Conservation (phyloP, 2,113 vertebrate species). For the Erpornis zantholeuca region DNA sequence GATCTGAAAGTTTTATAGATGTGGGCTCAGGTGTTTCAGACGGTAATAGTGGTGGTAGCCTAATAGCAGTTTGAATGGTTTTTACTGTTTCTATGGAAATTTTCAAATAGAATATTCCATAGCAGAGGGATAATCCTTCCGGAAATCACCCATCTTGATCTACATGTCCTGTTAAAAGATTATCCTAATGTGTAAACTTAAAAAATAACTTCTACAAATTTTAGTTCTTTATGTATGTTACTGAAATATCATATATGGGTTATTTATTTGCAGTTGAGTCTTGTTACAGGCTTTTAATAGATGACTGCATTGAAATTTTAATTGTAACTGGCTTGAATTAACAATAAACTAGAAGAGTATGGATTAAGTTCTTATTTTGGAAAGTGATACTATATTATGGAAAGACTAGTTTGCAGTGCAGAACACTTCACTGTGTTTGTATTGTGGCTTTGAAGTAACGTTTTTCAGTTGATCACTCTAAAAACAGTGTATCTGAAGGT, state of each 20-base stretch:
- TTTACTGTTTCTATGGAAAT: not conserved
- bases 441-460: not conserved
- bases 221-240: not conserved
- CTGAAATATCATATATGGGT: not conserved
- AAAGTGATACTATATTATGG: not conserved
- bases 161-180: not conserved
- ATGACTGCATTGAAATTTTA: not conserved
- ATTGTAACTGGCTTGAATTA: not conserved
- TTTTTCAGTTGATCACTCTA: not conserved
- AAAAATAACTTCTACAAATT: not conserved
- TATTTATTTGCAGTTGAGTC: not conserved
- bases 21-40: not conserved
- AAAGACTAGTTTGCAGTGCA: not conserved
- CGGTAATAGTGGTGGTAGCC: not conserved
- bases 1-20: not conserved
- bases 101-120: not conserved
- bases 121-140: not conserved
- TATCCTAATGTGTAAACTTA: not conserved
- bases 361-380: not conserved
- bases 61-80: not conserved
- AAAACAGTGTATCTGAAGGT: not conserved
- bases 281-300: not conserved
- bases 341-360: not conserved
- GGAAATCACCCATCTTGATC: not conserved
- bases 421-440: not conserved